These are phyloP conservation scores for Podarcis cretensis DNA, from an alignment of 2,113 vertebrate species.

Conservation along the genomic window DNA sequence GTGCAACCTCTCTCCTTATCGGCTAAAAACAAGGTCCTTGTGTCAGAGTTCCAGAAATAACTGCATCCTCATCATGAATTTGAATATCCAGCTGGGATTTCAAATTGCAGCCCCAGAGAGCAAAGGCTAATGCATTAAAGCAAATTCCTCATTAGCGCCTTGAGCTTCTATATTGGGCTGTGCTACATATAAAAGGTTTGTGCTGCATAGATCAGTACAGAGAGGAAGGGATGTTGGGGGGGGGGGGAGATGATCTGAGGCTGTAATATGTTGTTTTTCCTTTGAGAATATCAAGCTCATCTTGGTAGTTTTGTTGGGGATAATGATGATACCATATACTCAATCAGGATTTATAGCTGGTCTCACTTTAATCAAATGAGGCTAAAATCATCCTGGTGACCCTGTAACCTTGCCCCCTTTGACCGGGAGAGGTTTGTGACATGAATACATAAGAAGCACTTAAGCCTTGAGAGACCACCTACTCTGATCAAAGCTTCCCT, in stretches of 20 bases:
- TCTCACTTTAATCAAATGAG: neutral
- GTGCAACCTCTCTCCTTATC: slow-evolving; percentile 19
- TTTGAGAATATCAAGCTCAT: neutral
- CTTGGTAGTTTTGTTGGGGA: slow-evolving; percentile 18
- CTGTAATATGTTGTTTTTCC: neutral
- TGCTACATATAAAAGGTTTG: slow-evolving; percentile 23
- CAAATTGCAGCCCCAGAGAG: neutral
- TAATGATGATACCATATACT: neutral
- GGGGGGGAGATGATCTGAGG: neutral
- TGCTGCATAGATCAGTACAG: neutral
- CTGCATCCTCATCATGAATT: slow-evolving; percentile 49
- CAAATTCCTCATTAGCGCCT: slow-evolving; percentile 45
- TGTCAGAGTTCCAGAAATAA: slow-evolving; percentile 53
- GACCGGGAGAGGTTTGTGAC: neutral
- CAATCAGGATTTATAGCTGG: neutral
- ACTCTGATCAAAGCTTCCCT: neutral
- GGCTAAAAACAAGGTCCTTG: slow-evolving; percentile 28
- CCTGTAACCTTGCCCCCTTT: neutral
- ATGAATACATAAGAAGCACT: neutral
- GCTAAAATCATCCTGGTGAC: neutral
- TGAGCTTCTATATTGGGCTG: rapidly evolving
- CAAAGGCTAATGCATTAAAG: slow-evolving; percentile 34
- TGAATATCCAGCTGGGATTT: slow-evolving; percentile 59
- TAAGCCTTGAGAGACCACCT: neutral
- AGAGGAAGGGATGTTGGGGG: neutral